Evolutionary conservation across 2,113 vertebrate species (phyloP), one percentile per base, ranked within the genome.

Genomic region (Archilochus colubris): DNA sequence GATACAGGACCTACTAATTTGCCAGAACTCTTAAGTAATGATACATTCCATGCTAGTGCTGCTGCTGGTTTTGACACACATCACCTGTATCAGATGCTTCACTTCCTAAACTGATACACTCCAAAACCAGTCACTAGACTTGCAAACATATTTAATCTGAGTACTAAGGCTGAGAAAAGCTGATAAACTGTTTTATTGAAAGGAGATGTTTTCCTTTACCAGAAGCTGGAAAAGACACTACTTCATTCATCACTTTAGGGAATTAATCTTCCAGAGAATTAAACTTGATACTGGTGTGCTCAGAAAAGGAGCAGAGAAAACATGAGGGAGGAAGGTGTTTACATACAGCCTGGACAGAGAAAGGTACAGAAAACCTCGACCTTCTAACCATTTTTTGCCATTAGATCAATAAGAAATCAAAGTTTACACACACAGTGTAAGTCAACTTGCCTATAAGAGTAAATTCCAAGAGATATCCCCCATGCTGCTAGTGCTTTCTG

Each of bases 241-340:
- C 46, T 91, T 54, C 51, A 72, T 57, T 51, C 16, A 20, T 82
- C 80, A 80, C 68, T 88, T 79, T 5, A 59, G 76, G 73, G 63
- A 96, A 86, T 80, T 90, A 46, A 90, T 88, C 51, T 88, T 88
- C 48, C 68, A 83, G 82, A 94, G 94, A 91, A 93, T 31, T 82
- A 50, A 72, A 67, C 53, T 40, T 36, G 48, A 68, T n/a, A 77
- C 88, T 72, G 53, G 57, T 59, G 50, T 2, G 48, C 81, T 72
- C 48, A 50, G 69, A 81, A 94, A 93, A 66, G 48, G 58, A 82
- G 54, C 62, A 74, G 27, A 87, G 75, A 58, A 91, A 66, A 75
- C 38, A 44, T 2, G 0, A 43, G 12, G n/a, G 38, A 89, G 19
- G 36, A 75, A 54, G 40, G 46, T 43, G 66, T 16, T 40, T 91